These are phyloP conservation scores for Petromus typicus DNA, from an alignment of 2,113 vertebrate species.

Conservation along the genomic window DNA sequence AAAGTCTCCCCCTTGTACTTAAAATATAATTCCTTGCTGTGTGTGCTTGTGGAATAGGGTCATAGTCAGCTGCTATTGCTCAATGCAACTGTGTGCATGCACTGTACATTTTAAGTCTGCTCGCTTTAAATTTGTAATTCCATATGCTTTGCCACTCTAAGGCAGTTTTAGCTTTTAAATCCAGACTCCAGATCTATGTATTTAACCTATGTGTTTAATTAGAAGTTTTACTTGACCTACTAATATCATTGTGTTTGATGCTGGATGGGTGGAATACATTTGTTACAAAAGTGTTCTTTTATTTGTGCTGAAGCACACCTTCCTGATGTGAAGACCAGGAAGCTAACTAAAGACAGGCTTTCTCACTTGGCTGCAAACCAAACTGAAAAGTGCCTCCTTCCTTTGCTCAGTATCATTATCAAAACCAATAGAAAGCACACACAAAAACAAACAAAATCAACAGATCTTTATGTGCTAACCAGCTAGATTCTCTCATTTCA, in stretches of 20 bases:
- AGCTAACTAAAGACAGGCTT: background rate
- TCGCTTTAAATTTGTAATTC: constrained; percentile 66
- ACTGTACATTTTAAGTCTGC: constrained; percentile 56
- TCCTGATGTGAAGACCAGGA: background rate
- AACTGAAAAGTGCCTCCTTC: background rate
- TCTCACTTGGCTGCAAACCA: background rate
- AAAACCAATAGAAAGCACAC: background rate
- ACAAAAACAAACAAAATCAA: background rate
- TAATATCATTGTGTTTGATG: constrained; percentile 59
- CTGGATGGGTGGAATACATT: background rate
- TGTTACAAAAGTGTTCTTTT: constrained; percentile 18
- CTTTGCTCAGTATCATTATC: background rate
- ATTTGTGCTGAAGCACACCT: constrained; percentile 32
- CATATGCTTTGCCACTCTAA: constrained; percentile 34
- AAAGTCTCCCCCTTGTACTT: background rate
- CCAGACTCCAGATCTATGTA: constrained; percentile 56
- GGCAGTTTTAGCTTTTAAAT: constrained; percentile 69
- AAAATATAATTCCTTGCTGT: background rate
- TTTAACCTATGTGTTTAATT: constrained; percentile 77
- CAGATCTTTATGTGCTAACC: background rate
- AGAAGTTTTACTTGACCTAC: constrained; percentile 73
- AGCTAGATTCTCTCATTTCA: background rate
- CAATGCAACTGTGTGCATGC: background rate
- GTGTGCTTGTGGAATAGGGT: background rate
- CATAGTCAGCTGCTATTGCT: background rate